Conservation (phyloP, 2,888 invertebrate species). For the Scaptomyza parva region DNA sequence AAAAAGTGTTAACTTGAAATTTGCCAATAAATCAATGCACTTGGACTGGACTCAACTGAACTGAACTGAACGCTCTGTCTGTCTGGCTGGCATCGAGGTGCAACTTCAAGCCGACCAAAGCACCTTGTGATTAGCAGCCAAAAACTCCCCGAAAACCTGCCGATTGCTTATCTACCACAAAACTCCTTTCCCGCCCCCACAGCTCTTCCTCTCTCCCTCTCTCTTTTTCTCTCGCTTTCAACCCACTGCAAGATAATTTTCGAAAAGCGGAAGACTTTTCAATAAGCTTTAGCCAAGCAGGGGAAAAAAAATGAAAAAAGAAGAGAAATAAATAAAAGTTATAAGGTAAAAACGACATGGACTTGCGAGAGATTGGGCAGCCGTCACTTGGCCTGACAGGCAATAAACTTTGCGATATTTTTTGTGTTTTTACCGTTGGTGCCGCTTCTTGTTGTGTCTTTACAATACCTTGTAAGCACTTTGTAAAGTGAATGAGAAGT, state of each 20-base stretch:
- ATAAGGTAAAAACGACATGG: conserved; percentile 15
- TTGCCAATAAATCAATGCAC: conserved; percentile 74
- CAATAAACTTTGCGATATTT: conserved; percentile 64
- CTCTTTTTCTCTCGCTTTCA: background rate
- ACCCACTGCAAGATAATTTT: conserved; percentile 33
- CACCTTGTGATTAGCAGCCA: conserved; percentile 71
- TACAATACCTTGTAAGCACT: conserved; percentile 6
- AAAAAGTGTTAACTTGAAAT: conserved; percentile 81
- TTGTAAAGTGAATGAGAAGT: background rate
- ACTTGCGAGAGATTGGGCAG: conserved; percentile 65
- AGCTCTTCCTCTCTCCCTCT: background rate
- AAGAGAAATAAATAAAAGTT: conserved; percentile 14
- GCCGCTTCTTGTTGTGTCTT: conserved; percentile 19
- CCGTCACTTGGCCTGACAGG: conserved; percentile 73
- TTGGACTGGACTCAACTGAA: conserved; percentile 40
- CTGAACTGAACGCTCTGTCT: too few relatives aligned
- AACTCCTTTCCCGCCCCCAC: conserved; percentile 7
- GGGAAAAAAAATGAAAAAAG: conserved; percentile 15
- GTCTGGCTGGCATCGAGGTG: too few relatives aligned
- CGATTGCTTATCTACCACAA: conserved; percentile 65
- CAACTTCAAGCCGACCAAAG: too few relatives aligned
- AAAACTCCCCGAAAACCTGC: conserved; percentile 31
- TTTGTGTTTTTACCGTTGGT: conserved; percentile 10
- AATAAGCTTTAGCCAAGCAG: conserved; percentile 50
- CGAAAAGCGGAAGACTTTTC: conserved; percentile 69